These are phyloP conservation scores for Epistrophella euchroma DNA, from an alignment of 2,888 invertebrate genomes.

Conservation along the genomic window DNA sequence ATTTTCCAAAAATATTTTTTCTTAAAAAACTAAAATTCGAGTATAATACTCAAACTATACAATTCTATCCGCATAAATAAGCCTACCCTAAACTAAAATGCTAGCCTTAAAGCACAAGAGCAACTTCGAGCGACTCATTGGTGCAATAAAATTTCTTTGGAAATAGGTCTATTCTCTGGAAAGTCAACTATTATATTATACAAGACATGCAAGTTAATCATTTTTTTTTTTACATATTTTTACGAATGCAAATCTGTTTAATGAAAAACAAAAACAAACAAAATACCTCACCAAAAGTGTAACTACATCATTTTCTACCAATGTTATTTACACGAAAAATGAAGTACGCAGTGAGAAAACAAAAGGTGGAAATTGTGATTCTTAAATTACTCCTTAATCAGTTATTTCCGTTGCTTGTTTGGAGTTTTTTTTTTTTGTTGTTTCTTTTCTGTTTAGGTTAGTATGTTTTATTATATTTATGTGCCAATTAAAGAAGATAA, in stretches of 20 bases:
- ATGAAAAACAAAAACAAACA: neutral
- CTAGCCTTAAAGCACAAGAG: neutral
- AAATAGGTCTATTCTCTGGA: neutral
- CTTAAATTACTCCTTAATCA: conserved; percentile 64
- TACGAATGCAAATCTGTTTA: neutral
- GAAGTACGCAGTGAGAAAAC: conserved; percentile 25
- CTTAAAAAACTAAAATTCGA: too few relatives aligned
- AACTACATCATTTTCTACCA: neutral
- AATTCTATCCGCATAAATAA: too few relatives aligned
- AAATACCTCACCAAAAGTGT: conserved; percentile 28
- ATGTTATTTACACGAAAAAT: conserved; percentile 31
- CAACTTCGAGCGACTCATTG: neutral
- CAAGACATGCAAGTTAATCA: neutral
- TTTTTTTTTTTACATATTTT: neutral
- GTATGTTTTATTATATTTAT: conserved; percentile 23
- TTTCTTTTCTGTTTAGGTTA: neutral
- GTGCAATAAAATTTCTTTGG: neutral
- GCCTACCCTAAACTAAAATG: too few relatives aligned
- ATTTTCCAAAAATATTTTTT: too few relatives aligned
- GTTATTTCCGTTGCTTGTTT: conserved; percentile 42
- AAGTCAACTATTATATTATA: neutral
- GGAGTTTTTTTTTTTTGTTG: neutral
- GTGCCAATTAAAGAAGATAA: conserved; percentile 35
- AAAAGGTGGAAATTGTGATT: conserved; percentile 42
- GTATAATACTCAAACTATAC: too few relatives aligned